Conservation (phyloP, 2,113 vertebrate species). For the Anarrhichthys ocellatus region DNA sequence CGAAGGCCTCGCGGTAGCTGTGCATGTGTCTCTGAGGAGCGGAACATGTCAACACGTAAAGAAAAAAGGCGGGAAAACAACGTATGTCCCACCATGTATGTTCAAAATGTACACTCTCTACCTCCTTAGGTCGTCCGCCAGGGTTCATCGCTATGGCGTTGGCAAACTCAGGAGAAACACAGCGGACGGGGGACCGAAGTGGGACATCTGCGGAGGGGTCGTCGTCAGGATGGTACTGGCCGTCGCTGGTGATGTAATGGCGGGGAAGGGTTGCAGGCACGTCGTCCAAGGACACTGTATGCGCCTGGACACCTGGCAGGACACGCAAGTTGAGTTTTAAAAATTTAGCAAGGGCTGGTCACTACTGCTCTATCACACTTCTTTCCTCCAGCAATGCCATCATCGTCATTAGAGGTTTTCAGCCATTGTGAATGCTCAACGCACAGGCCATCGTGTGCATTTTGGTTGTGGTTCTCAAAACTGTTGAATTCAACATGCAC, state of each 20-base stretch:
- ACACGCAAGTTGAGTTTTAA: not conserved
- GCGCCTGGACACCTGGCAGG: constrained; percentile 87
- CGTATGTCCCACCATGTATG: not conserved
- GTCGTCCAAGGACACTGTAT: constrained; percentile 83
- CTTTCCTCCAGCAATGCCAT: constrained; percentile 8
- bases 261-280: constrained; percentile 66
- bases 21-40: constrained; percentile 91
- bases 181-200: constrained; percentile 90
- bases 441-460: constrained; percentile 18
- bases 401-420: constrained; percentile 20
- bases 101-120: constrained; percentile 57
- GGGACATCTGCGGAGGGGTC: constrained; percentile 80
- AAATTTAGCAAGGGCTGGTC: not conserved
- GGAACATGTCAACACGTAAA: constrained; percentile 4
- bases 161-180: constrained; percentile 94
- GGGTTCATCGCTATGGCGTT: constrained; percentile 95
- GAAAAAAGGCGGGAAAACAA: not conserved
- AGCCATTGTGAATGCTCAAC: constrained; percentile 39
- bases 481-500: constrained; percentile 51
- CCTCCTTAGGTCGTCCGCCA: constrained; percentile 98
- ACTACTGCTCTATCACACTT: not conserved
- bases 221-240: constrained; percentile 84
- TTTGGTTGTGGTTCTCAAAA: constrained; percentile 18
- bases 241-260: constrained; percentile 86
- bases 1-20: constrained; percentile 98